A percentile compares a stretch with the other conserved stretches of the same genome.
These are phyloP conservation scores for Scaptomyza hsui DNA, from an alignment of 1,140 invertebrate species.

Conservation along the genomic window DNA sequence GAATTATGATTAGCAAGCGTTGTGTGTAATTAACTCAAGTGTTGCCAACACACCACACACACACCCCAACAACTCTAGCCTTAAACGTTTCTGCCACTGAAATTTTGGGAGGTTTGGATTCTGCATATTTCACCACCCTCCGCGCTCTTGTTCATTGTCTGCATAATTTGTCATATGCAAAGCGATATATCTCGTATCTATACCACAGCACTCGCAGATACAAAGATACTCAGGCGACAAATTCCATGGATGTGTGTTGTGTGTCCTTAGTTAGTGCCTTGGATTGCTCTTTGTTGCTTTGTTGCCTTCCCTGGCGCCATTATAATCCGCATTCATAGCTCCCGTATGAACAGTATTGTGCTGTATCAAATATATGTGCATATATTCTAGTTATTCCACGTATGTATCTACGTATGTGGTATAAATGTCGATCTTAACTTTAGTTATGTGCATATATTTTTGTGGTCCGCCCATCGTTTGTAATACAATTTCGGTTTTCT, in stretches of 20 bases:
- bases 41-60: conserved; percentile 6
- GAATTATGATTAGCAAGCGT: conserved; percentile 44
- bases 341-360: conserved; percentile 32
- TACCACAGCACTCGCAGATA: conserved; percentile 5
- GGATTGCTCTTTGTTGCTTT: conserved; percentile 7
- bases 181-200: conserved; percentile 32
- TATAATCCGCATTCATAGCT: conserved; percentile 67
- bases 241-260: too few species aligned
- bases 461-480: conserved; percentile 54
- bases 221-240: conserved; percentile 29
- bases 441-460: conserved; percentile 76
- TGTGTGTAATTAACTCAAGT: conserved; percentile 47
- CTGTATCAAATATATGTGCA: conserved; percentile 49
- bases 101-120: not conserved
- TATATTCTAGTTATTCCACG: conserved; percentile 35
- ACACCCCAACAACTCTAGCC: not conserved
- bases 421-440: conserved; percentile 51
- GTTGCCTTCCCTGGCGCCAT: conserved; percentile 39
- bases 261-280: conserved; percentile 5
- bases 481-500: conserved; percentile 76
- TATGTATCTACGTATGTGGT: conserved; percentile 35
- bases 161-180: conserved; percentile 65
- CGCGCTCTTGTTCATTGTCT: conserved; percentile 30
- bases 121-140: conserved; percentile 9
- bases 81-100: conserved; percentile 28